Conservation (phyloP, 2,797 vertebrate species). For the Moxostoma hubbsi region DNA sequence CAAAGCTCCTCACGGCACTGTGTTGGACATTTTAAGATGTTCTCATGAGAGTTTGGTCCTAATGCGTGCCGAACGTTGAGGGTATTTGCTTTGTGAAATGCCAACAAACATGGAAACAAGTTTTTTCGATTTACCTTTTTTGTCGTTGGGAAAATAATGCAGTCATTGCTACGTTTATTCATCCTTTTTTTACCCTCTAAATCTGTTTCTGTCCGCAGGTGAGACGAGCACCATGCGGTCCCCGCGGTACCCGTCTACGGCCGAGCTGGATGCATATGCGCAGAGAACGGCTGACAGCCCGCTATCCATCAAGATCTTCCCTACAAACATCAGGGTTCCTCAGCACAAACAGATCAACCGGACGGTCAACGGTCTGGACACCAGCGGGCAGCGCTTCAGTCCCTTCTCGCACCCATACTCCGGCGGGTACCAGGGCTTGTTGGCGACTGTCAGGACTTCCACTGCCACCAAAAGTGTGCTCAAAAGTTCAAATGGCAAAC, state of each 20-base stretch:
- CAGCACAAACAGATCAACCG: constrained; percentile 97
- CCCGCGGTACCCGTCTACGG: constrained; percentile 91
- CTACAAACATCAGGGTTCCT: constrained; percentile 92
- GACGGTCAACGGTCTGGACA: constrained; percentile 95
- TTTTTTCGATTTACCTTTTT: no score
- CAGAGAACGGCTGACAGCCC: constrained; percentile 94
- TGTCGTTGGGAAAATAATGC: neutral
- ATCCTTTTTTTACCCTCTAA: neutral
- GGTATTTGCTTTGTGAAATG: constrained; percentile 16
- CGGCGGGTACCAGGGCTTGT: constrained; percentile 86
- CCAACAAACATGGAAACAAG: neutral
- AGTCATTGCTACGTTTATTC: neutral
- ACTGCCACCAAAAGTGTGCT: constrained; percentile 80
- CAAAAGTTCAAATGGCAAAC: constrained; percentile 90
- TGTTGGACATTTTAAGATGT: constrained; percentile 38
- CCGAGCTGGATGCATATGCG: constrained; percentile 95
- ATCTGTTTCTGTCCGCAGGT: constrained; percentile 74
- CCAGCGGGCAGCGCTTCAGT: constrained; percentile 86
- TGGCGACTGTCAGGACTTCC: constrained; percentile 86
- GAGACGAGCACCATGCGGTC: constrained; percentile 82
- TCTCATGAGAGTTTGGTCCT: constrained; percentile 26
- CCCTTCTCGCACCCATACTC: constrained; percentile 83
- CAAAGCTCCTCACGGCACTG: constrained; percentile 14
- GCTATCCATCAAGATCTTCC: constrained; percentile 97
- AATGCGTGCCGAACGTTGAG: constrained; percentile 9